phyloP scores from a whole-genome alignment of 1,140 invertebrate species.

The Caenorhabditis latens region DNA sequence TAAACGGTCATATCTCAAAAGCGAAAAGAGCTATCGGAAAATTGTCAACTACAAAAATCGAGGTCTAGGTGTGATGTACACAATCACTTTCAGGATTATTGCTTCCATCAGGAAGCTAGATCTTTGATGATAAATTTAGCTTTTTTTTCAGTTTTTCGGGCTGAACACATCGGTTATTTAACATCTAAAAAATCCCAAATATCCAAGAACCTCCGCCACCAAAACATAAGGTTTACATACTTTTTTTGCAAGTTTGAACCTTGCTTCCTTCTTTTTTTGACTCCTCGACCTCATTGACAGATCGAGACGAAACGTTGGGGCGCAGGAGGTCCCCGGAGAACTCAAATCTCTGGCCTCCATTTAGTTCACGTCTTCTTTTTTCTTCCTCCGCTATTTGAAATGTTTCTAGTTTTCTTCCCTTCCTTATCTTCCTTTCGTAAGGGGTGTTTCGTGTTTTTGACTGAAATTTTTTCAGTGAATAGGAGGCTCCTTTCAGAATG shows the following conservation, averaged over 20 bases:
- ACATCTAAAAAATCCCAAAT: background rate
- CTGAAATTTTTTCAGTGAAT: background rate
- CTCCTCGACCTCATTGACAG: slow-evolving; percentile 9
- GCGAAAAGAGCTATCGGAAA: no score
- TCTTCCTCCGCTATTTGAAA: background rate
- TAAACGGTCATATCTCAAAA: no score
- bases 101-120: background rate
- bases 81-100: background rate
- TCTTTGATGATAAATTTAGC: no score
- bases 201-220: background rate
- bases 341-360: slow-evolving; percentile 18
- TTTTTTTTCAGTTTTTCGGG: no score
- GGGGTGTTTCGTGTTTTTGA: slow-evolving; percentile 17
- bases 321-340: slow-evolving; percentile 14
- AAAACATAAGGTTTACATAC: background rate
- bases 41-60: no score
- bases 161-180: no score
- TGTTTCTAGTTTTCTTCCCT: background rate
- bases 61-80: no score
- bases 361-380: slow-evolving; percentile 20
- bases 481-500: background rate
- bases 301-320: background rate
- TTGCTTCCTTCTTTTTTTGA: background rate
- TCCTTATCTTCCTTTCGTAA: background rate
- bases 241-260: background rate